Evolutionary conservation across 2,888 invertebrate genomes (phyloP), one percentile per base, ranked within the genome.

Genomic region (Ochlodes sylvanus): DNA sequence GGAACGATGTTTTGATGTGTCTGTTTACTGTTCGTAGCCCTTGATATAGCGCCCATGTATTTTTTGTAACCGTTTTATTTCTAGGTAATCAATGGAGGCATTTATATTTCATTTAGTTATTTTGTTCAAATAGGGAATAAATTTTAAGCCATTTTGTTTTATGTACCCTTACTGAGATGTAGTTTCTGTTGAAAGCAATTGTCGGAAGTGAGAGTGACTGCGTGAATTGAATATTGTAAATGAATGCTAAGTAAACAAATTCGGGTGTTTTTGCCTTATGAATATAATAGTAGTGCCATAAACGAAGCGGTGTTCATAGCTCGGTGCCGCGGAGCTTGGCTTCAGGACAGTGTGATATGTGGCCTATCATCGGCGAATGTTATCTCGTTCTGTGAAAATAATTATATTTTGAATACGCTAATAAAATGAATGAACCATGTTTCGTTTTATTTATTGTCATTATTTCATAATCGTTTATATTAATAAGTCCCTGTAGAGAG

Each of bases 351-450:
- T 83, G 79, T 83, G 79, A 76, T 77, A 79, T 76, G 71, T 76
- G 73, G 76, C 78, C 77, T 75, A 71, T 78, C 79, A 79, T 69
- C 73, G 72, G 73, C 74, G 75, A 81, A 80, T 83, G 82, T n/a
- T 83, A 82, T 80, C 80, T 85, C 79, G 74, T 79, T 80, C 74
- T 80, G 77, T 85, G 73, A 84, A 85, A 85, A 85, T 88, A 19
- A 56, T 52, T 65, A 87, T 89, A 89, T 90, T 89, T 90, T 89
- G 84, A 87, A 85, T 89, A 89, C 79, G 87, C 89, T 88, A 82
- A 85, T 86, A 81, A 82, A 83, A 79, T 72, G 34, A 38, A 77
- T 69, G 50, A 73, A 72, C 38, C 63, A 17, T 17, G 19, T 27
- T 42, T 57, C 63, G 41, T 71, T 67, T 73, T 67, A 68, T 68